Base-by-base conservation (phyloP, 2,113 vertebrate species). In the Nothoprocta pentlandii region DNA sequence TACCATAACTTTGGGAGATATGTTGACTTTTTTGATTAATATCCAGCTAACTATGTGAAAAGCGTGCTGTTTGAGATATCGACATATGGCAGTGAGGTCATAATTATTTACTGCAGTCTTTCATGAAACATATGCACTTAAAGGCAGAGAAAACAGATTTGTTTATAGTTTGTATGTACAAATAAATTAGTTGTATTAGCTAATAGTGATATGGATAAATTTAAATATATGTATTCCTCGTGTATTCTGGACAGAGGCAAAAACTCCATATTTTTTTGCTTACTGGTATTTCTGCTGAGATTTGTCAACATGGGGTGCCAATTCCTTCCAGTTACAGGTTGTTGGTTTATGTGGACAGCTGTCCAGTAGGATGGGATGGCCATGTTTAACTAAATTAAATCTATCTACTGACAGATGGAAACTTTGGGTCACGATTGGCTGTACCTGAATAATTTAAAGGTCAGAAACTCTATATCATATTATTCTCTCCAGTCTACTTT, bases 381-480 rank as follows among this genome's bases (percentile, higher is more conserved):
- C 47, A 69, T 47, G 17, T 62, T 87, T 66, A 80, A 51, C 75
- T 87, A 71, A 91, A 94, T 85, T 85, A 73, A 87, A 94, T 87
- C 74, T 73, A 74, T 16, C 59, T 87, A 22, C 44, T 91, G 59
- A 73, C 85, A 96, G 90, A 93, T 91, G 90, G 92, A n/a, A 85
- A 53, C 58, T 83, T 89, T 84, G 93, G 25, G 16, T 82, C 75
- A 62, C 67, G 58, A 81, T 61, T 67, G 87, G 12, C 54, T 79
- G 21, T 53, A 91, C 44, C 54, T 89, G 70, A 89, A 91, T 93
- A 87, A 87, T 95, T 94, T 79, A 93, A 81, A 80, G 28, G 67
- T 76, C 82, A 85, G 28, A 91, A 79, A 5, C 16, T 85, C 63
- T 87, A 4, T 66, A 73, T 23, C 81, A 19, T 26, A 62, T 23